Evolutionary conservation across 2,797 vertebrate species (phyloP).

Genomic region (Pachyuromys duprasi): DNA sequence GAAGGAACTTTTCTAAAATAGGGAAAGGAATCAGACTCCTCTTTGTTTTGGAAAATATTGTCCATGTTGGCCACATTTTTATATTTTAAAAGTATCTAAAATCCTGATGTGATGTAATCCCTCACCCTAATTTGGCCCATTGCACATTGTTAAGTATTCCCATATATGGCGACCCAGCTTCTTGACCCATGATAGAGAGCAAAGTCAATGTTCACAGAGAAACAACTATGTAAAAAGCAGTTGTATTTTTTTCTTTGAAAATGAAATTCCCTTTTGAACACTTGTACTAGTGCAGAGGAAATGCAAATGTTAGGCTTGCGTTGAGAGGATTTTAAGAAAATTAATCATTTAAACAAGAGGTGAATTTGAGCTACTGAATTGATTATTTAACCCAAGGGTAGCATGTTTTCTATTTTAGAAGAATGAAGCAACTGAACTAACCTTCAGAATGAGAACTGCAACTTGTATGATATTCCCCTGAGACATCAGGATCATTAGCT

Average conservation of each 20-base stretch:
- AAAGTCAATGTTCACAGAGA: background rate
- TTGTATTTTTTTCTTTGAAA: background rate
- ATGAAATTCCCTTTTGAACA: background rate
- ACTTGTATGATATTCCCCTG: background rate
- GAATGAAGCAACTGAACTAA: background rate
- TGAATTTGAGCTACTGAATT: background rate
- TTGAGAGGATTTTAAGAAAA: background rate
- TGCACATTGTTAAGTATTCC: background rate
- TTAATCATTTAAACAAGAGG: background rate
- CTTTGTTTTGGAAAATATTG: background rate
- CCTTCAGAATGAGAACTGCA: conserved; percentile 14
- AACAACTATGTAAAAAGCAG: background rate
- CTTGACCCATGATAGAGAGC: background rate
- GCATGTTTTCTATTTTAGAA: conserved; percentile 42
- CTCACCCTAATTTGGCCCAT: background rate
- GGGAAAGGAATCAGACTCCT: background rate
- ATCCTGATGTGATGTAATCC: background rate
- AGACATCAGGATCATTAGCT: background rate
- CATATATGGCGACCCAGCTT: background rate
- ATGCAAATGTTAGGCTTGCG: background rate
- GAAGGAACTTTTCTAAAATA: background rate
- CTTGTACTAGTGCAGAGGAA: background rate
- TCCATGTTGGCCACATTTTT: background rate
- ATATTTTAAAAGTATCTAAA: conserved; percentile 22
- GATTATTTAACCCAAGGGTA: background rate